Conservation (phyloP, 2,888 invertebrate genomes). For the Drosophila pseudotalamancana region DNA sequence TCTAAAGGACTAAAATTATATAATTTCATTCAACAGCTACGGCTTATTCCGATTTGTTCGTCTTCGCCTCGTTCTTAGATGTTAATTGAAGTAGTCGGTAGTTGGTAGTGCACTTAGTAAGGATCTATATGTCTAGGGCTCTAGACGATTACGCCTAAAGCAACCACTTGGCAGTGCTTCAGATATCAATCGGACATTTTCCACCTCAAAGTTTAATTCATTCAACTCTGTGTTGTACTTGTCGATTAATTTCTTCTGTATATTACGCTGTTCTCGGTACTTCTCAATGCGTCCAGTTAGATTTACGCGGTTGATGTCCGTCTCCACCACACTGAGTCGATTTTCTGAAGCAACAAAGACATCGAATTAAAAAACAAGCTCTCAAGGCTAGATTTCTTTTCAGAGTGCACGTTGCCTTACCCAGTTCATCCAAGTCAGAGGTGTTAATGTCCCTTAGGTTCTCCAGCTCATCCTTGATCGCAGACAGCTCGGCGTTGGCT, state of each 20-base stretch:
- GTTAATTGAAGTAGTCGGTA: conserved; percentile 75
- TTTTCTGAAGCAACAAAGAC: conserved; percentile 85
- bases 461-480: conserved; percentile 90
- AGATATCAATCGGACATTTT: conserved; percentile 92
- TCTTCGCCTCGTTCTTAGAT: conserved; percentile 59
- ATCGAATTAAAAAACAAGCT: not conserved
- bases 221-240: conserved; percentile 91
- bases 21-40: conserved; percentile 77
- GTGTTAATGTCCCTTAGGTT: conserved; percentile 90
- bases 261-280: conserved; percentile 89
- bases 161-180: conserved; percentile 93
- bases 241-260: conserved; percentile 90
- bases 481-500: conserved; percentile 91
- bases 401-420: conserved; percentile 76
- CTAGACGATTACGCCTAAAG: conserved; percentile 91
- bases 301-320: conserved; percentile 89
- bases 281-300: conserved; percentile 90
- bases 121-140: conserved; percentile 83
- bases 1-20: conserved; percentile 76
- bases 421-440: conserved; percentile 87
- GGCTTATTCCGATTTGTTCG: conserved; percentile 56
- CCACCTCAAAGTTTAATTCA: conserved; percentile 90
- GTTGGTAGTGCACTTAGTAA: conserved; percentile 46
- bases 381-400: not conserved
- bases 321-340: conserved; percentile 89